Evolutionary conservation across 1,140 invertebrate genomes (phyloP).

Genomic region (Neoseiulus cucumeris): DNA sequence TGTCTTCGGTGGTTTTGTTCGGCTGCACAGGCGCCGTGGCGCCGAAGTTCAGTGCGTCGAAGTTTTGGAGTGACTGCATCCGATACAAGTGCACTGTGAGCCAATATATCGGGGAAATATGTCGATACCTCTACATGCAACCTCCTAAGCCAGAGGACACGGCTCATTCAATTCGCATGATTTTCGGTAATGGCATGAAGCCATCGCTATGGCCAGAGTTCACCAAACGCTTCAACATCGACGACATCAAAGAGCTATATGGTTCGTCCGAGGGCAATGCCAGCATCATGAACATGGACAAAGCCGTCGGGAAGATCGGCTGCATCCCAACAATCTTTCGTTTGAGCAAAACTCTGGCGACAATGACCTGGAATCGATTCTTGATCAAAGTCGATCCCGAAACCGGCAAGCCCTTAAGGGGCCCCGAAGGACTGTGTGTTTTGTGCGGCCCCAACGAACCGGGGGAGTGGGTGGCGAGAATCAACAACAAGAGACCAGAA

Average conservation of each 20-base stretch:
- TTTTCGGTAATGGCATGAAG: slow-evolving; percentile 37
- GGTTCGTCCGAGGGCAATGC: slow-evolving; percentile 40
- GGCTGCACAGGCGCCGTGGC: slow-evolving; percentile 34
- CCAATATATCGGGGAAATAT: slow-evolving; percentile 12
- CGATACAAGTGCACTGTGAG: slow-evolving; percentile 46
- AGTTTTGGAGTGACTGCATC: slow-evolving; percentile 45
- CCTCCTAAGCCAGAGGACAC: not conserved
- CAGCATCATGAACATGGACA: slow-evolving; percentile 61
- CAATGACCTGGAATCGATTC: slow-evolving; percentile 54
- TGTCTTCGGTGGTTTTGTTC: slow-evolving; percentile 30
- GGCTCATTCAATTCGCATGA: slow-evolving; percentile 25
- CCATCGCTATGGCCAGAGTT: slow-evolving; percentile 37
- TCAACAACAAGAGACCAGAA: slow-evolving; percentile 28
- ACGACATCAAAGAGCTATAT: slow-evolving; percentile 35
- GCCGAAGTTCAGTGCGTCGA: slow-evolving; percentile 37
- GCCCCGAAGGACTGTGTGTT: slow-evolving; percentile 31
- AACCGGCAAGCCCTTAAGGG: slow-evolving; percentile 26
- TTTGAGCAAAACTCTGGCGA: slow-evolving; percentile 31
- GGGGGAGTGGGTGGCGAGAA: slow-evolving; percentile 92
- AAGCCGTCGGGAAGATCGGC: slow-evolving; percentile 73
- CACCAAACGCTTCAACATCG: slow-evolving; percentile 32
- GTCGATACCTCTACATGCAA: slow-evolving; percentile 11
- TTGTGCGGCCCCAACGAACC: slow-evolving; percentile 46
- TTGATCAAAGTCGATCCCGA: slow-evolving; percentile 33
- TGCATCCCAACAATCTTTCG: slow-evolving; percentile 56